Base-by-base conservation (phyloP, 1,140 invertebrate species). In the Melanaphis sacchari region DNA sequence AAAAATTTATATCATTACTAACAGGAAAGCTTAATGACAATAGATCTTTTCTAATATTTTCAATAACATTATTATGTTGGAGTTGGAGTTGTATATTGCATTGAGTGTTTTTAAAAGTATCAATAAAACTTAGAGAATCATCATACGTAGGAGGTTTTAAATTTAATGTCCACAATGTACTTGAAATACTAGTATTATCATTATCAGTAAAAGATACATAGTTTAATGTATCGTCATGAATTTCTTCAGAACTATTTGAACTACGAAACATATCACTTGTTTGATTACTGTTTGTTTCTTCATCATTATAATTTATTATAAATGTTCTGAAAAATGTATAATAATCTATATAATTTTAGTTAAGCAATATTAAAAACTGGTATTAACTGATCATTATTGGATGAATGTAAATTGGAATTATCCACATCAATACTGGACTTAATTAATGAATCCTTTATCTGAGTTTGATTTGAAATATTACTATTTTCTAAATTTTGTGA, bases 41-140 rank as follows among this genome's bases (percentile, higher is more conserved):
- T 92, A 84, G 22, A 82, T 92, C 6, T 9, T 84, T 84, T 92
- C 91, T 92, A 84, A 92, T 92, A 82, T 49, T 81, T 40, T 92
- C 91, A 2, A 92, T 92, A 21, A 82, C 76, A 92, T 49, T 92
- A 84, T 49, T 92, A 40, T 92, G 9, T 38, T 82, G 82, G 21
- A 82, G 24, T 26, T 92, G 22, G 49, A 36, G 52, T 24, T 92
- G 31, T 92, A 52, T 92, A 92, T 84, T 38, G 11, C 52, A 40
- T 7, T 15, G 31, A 49, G 46, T 92, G 8, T 84, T 92, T 46
- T 92, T 81, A 24, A 84, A 52, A 84, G 82, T 84, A 26, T 92
- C 76, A 26, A 84, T 82, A 49, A 82, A 82, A 40, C 52, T 84
- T 36, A 92, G 24, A 15, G 76, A 81, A 52, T 92, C 91, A 22